Percentiles rank a stretch among this genome's conserved stretches.
Conservation (phyloP, 2,888 invertebrate genomes). For the Drosophila recens region DNA sequence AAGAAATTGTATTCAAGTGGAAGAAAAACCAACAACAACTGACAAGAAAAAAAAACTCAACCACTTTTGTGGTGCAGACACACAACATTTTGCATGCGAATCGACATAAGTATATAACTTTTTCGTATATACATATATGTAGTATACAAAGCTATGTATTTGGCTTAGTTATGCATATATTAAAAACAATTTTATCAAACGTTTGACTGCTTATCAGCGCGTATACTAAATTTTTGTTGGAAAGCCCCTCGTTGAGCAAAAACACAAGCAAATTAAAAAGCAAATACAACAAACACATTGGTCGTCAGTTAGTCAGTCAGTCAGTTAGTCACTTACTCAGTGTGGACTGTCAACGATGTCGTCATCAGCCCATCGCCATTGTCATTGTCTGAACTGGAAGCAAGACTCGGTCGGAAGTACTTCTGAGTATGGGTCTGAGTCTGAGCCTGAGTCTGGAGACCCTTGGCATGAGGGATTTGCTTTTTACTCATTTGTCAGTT, state of each 20-base stretch:
- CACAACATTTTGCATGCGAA: conserved; percentile 20
- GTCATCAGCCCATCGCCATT: conserved; percentile 25
- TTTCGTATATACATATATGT: neutral
- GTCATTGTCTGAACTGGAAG: conserved; percentile 19
- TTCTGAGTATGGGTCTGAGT: conserved; percentile 1
- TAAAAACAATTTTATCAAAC: conserved; percentile 37
- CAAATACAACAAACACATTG: conserved; percentile 9
- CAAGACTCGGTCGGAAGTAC: conserved; percentile 4
- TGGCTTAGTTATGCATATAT: conserved; percentile 56
- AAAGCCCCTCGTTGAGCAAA: neutral
- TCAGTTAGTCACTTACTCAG: conserved; percentile 17
- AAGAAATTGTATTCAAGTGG: conserved; percentile 65
- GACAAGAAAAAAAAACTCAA: conserved; percentile 28
- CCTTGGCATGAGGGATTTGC: conserved; percentile 38
- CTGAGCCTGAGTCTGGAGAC: conserved; percentile 17
- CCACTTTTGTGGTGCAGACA: conserved; percentile 53
- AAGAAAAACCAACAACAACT: conserved; percentile 25
- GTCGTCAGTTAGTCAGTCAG: neutral
- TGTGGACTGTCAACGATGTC: conserved; percentile 32
- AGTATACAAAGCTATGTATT: conserved; percentile 9
- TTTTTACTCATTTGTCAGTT: conserved; percentile 68
- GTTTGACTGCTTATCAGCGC: conserved; percentile 36
- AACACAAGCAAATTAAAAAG: conserved; percentile 22
- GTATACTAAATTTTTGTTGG: neutral
- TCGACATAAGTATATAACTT: conserved; percentile 5